Conservation (phyloP, 2,113 vertebrate genomes). For the Dunckerocampus dactyliophorus region DNA sequence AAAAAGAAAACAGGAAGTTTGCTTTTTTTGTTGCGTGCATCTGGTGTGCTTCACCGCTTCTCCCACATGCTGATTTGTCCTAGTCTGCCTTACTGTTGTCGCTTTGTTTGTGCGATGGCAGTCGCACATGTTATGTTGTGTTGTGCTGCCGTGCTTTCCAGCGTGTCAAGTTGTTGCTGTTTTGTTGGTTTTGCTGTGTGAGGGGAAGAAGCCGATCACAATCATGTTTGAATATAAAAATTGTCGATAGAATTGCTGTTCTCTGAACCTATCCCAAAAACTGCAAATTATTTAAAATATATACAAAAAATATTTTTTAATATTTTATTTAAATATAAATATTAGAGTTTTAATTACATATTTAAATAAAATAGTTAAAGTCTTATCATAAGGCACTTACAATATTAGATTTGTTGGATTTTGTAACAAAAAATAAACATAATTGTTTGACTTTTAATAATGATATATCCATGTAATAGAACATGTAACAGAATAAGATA, state of each 20-base stretch:
- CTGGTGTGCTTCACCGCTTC: slow-evolving; percentile 47
- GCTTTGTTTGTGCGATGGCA: slow-evolving; percentile 26
- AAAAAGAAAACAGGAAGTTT: slow-evolving; percentile 12
- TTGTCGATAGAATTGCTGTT: no score
- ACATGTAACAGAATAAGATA: no score
- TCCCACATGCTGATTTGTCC: slow-evolving; percentile 38
- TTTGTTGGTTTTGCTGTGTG: slow-evolving; percentile 14
- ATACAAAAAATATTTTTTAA: no score
- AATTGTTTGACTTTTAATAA: not conserved
- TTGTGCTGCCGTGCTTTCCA: slow-evolving; percentile 30
- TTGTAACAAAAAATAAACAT: not conserved
- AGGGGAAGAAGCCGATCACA: slow-evolving; percentile 9
- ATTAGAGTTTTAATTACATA: no score
- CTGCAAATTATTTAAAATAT: no score
- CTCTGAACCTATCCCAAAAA: no score
- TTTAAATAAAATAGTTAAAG: no score
- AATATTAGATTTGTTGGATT: not conserved
- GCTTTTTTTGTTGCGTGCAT: slow-evolving; percentile 10
- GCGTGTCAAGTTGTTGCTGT: slow-evolving; percentile 6
- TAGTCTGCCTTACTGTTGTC: slow-evolving; percentile 42
- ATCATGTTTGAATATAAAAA: not conserved
- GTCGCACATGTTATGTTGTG: slow-evolving; percentile 25
- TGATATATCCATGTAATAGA: not conserved
- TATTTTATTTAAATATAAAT: no score
- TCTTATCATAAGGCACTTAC: no score